Conservation (phyloP, 92 coral and sea anemone genomes). For the Blastomussa wellsi region DNA sequence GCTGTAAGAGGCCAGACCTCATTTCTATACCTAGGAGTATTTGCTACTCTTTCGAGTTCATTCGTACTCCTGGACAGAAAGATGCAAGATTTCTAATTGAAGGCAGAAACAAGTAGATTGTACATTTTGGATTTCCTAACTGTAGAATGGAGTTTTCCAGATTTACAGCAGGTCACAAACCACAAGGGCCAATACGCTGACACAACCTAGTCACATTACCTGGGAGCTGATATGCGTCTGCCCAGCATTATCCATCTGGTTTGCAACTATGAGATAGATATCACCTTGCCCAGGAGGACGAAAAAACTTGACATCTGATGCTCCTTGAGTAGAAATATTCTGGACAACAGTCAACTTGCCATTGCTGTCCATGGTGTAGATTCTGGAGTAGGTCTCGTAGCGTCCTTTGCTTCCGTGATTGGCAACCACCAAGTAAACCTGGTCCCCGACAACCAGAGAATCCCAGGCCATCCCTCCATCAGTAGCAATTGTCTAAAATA, state of each 20-base stretch:
- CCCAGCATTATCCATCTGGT: constrained; percentile 72
- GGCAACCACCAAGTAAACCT: constrained; percentile 84
- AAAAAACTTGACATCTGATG: constrained; percentile 85
- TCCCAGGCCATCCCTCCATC: constrained; percentile 87
- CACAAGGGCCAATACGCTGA: not conserved
- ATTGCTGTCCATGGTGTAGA: constrained; percentile 65
- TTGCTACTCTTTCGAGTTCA: no score
- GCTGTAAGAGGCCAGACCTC: no score
- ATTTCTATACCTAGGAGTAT: no score
- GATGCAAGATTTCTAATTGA: no score
- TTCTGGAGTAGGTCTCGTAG: constrained; percentile 75
- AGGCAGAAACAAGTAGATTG: no score
- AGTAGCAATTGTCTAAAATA: constrained; percentile 72
- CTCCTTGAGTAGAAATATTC: constrained; percentile 79
- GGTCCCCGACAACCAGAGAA: constrained; percentile 58
- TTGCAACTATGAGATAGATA: constrained; percentile 79
- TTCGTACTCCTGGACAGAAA: no score
- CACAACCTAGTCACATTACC: constrained; percentile 50
- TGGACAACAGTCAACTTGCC: constrained; percentile 72
- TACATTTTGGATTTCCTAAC: not conserved
- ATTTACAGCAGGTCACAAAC: not conserved
- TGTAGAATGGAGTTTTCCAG: not conserved
- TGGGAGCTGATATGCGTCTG: constrained; percentile 67
- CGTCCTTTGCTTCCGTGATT: constrained; percentile 82
- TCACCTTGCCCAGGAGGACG: constrained; percentile 55